phyloP scores from a whole-genome alignment of 2,888 invertebrate species.

The Callosobruchus maculatus region DNA sequence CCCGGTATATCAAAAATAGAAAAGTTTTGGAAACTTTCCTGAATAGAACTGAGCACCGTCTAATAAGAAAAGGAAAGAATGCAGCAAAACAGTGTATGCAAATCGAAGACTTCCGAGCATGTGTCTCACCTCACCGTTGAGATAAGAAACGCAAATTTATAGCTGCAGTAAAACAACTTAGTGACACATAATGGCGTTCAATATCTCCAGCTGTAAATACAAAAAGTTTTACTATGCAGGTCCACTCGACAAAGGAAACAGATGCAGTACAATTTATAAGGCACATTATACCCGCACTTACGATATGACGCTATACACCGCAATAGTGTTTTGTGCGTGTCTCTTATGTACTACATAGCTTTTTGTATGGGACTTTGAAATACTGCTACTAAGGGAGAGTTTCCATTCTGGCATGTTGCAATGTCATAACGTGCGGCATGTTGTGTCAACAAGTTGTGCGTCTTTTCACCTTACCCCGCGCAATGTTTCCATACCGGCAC shows the following conservation, averaged over 20 bases:
- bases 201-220: constrained; percentile 1
- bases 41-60: too few relatives aligned
- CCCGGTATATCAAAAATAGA: too few relatives aligned
- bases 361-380: neutral
- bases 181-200: constrained; percentile 6
- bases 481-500: too few relatives aligned
- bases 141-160: constrained; percentile 10
- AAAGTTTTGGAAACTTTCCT: too few relatives aligned
- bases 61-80: too few relatives aligned
- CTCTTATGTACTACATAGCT: neutral
- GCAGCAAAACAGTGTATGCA: neutral
- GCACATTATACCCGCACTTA: neutral
- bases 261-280: neutral
- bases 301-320: neutral
- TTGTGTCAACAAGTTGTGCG: too few relatives aligned
- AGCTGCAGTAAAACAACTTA: constrained; percentile 7
- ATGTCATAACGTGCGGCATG: too few relatives aligned
- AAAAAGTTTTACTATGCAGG: neutral
- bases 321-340: neutral
- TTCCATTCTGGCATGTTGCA: too few relatives aligned
- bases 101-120: neutral
- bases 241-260: neutral
- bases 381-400: neutral
- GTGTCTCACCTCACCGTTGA: neutral
- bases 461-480: too few relatives aligned